Evolutionary conservation across 2,888 invertebrate genomes (phyloP).

Genomic region (Onchidella celtica): DNA sequence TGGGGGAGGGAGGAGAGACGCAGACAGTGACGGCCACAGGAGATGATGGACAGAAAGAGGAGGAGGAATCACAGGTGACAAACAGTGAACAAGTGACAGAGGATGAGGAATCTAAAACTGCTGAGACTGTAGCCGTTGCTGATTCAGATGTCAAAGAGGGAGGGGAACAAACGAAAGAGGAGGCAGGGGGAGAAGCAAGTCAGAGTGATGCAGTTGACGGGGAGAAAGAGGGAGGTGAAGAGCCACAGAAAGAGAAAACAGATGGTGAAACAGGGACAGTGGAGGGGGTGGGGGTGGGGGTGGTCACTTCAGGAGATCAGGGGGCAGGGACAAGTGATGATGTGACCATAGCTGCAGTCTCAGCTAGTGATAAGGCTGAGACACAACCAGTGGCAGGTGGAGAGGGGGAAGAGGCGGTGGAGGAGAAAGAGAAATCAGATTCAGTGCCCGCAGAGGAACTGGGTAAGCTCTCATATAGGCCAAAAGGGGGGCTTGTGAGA

Average conservation of each 20-base stretch:
- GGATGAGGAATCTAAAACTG: not conserved
- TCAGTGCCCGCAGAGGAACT: constrained; percentile 10
- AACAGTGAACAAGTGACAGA: constrained; percentile 6
- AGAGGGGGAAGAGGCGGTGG: constrained; percentile 47
- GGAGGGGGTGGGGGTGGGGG: not conserved
- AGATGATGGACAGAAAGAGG: not conserved
- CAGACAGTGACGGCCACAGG: constrained; percentile 12
- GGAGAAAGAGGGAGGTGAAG: constrained; percentile 48
- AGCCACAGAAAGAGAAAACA: constrained; percentile 34
- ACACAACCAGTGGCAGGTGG: not conserved
- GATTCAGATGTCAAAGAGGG: constrained; percentile 1
- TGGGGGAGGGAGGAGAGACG: constrained; percentile 6
- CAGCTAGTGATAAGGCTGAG: not conserved
- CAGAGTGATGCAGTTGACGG: too few species aligned
- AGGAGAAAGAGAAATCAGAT: constrained; percentile 46
- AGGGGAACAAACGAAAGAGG: constrained; percentile 44
- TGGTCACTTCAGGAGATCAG: not conserved
- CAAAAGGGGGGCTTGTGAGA: not conserved
- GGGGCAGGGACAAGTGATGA: constrained; percentile 53
- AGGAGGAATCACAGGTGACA: constrained; percentile 11
- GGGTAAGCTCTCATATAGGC: not conserved
- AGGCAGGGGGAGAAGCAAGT: too few species aligned
- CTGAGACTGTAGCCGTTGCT: not conserved
- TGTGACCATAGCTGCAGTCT: not conserved
- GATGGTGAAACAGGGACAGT: constrained; percentile 2